A percentile compares a stretch with the other conserved stretches of the same genome.
phyloP scores from a whole-genome alignment of 2,113 vertebrate species.

The Phainopepla nitens region DNA sequence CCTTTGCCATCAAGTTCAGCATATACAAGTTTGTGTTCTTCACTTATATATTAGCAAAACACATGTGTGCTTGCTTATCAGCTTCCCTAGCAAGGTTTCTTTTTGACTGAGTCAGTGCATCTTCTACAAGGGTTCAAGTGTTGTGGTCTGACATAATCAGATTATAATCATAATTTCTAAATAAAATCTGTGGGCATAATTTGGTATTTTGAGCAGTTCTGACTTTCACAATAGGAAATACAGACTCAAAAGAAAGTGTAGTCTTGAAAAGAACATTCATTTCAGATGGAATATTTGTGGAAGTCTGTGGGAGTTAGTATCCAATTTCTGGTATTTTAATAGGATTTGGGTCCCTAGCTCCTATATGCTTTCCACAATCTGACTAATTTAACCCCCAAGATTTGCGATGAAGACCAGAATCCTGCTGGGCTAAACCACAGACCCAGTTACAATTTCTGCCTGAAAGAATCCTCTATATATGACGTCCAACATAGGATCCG shows the following conservation, averaged over 20 bases:
- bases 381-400: neutral
- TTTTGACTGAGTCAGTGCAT: neutral
- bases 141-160: neutral
- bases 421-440: neutral
- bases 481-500: neutral
- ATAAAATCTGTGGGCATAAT: neutral
- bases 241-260: neutral
- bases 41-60: neutral
- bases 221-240: neutral
- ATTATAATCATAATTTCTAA: neutral
- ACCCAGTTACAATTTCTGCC: neutral
- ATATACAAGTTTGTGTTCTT: neutral
- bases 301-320: neutral
- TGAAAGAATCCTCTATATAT: neutral
- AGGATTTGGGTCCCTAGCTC: neutral
- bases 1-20: neutral
- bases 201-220: neutral
- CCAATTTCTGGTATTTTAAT: neutral
- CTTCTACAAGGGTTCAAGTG: neutral
- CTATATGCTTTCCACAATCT: neutral
- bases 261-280: neutral
- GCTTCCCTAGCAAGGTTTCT: neutral
- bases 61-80: rapidly evolving
- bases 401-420: neutral
- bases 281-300: neutral